Conservation (phyloP, 2,888 invertebrate species). For the Thera britannica region DNA sequence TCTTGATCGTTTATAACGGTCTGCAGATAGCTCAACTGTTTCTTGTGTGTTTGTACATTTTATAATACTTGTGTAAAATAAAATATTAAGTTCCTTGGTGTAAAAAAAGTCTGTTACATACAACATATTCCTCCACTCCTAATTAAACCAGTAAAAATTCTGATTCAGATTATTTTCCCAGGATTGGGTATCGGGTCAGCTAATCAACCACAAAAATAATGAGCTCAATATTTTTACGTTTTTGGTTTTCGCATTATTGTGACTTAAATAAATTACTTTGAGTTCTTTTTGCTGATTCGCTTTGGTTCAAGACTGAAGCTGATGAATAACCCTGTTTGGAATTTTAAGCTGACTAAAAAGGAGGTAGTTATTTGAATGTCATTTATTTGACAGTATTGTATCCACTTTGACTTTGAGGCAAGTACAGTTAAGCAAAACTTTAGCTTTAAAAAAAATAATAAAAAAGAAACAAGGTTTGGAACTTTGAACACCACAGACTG, state of each 20-base stretch:
- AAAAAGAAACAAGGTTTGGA: too few relatives aligned
- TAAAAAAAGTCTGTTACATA: neutral
- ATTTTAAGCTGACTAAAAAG: conserved; percentile 5
- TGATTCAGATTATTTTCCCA: conserved; percentile 49
- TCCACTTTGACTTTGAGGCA: neutral
- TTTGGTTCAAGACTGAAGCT: conserved; percentile 30
- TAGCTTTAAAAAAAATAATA: too few relatives aligned
- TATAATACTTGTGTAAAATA: too few relatives aligned
- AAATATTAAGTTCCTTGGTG: too few relatives aligned
- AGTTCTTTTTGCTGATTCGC: conserved; percentile 38
- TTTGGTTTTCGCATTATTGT: conserved; percentile 29
- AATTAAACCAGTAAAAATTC: conserved; percentile 52
- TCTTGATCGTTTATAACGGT: too few relatives aligned
- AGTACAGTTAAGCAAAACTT: neutral
- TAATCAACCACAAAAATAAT: conserved; percentile 44
- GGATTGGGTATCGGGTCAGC: conserved; percentile 38
- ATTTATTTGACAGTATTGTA: neutral
- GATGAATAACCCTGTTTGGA: conserved; percentile 31
- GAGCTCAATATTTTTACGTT: conserved; percentile 40
- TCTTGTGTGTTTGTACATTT: too few relatives aligned
- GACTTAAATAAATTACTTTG: conserved; percentile 39
- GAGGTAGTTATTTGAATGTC: neutral
- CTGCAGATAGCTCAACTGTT: too few relatives aligned
- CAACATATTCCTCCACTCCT: conserved; percentile 48
- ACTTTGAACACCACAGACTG: too few relatives aligned